These are phyloP conservation scores for Pluvianellus socialis DNA, from an alignment of 2,113 vertebrate genomes.

Conservation along the genomic window DNA sequence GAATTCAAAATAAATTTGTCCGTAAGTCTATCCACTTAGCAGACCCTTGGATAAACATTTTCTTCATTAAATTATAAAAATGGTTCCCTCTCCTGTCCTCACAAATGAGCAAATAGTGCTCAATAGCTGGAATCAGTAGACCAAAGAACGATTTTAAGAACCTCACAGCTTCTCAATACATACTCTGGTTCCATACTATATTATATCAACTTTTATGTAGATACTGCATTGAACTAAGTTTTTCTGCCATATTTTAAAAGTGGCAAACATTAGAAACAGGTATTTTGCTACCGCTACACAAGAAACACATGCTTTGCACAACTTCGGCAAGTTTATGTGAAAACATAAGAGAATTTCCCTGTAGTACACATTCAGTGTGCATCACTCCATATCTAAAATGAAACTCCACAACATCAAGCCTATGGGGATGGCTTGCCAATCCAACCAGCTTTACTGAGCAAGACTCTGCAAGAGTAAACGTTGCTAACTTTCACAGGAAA, in stretches of 20 bases:
- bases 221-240: background rate
- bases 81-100: background rate
- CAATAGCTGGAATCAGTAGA: background rate
- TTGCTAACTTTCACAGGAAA: background rate
- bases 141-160: background rate
- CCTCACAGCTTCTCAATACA: background rate
- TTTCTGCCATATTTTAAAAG: background rate
- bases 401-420: background rate
- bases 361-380: background rate
- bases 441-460: background rate
- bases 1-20: background rate
- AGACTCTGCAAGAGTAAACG: background rate
- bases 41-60: accelerated
- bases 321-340: background rate
- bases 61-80: background rate
- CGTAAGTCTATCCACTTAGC: background rate
- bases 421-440: background rate
- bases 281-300: background rate
- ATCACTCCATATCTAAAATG: background rate
- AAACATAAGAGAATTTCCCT: background rate
- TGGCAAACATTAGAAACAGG: background rate
- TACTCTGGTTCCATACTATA: background rate
- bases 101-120: background rate
- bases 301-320: background rate
- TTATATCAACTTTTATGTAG: background rate